Conservation (phyloP, 2,113 vertebrate species). For the Daubentonia madagascariensis region DNA sequence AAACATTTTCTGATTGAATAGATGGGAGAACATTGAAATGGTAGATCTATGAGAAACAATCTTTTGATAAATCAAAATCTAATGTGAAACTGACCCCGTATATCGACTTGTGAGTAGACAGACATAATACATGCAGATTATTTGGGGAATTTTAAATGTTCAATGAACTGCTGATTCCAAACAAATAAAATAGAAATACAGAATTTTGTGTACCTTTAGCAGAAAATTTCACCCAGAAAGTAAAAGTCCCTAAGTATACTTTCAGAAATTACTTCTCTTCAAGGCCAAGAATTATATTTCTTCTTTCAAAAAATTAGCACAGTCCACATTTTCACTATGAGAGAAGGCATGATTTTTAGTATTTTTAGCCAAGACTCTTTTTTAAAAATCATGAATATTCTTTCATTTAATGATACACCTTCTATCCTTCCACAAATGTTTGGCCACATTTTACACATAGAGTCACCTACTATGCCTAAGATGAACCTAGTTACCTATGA, state of each 20-base stretch:
- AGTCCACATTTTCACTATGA: background rate
- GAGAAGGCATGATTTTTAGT: background rate
- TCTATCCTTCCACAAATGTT: background rate
- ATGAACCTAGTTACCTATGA: background rate
- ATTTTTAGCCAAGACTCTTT: background rate
- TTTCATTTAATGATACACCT: background rate
- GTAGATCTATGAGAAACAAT: slow-evolving; percentile 75
- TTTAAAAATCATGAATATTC: background rate
- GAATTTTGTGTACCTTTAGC: background rate
- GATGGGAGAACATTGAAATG: slow-evolving; percentile 84
- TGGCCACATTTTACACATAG: background rate
- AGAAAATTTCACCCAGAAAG: background rate
- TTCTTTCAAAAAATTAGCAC: background rate
- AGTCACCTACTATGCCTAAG: background rate
- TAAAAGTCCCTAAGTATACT: background rate
- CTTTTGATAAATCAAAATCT: slow-evolving; percentile 73
- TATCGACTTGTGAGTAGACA: slow-evolving; percentile 33
- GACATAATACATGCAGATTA: slow-evolving; percentile 66
- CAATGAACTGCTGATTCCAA: slow-evolving; percentile 73
- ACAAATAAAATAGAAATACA: slow-evolving; percentile 19
- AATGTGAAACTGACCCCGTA: slow-evolving; percentile 52
- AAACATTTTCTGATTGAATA: slow-evolving; percentile 88
- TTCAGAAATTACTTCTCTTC: slow-evolving; percentile 7
- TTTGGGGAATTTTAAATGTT: slow-evolving; percentile 66
- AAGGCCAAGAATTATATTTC: background rate